Conservation (phyloP, 1,140 invertebrate genomes). For the Habropoda laboriosa region DNA sequence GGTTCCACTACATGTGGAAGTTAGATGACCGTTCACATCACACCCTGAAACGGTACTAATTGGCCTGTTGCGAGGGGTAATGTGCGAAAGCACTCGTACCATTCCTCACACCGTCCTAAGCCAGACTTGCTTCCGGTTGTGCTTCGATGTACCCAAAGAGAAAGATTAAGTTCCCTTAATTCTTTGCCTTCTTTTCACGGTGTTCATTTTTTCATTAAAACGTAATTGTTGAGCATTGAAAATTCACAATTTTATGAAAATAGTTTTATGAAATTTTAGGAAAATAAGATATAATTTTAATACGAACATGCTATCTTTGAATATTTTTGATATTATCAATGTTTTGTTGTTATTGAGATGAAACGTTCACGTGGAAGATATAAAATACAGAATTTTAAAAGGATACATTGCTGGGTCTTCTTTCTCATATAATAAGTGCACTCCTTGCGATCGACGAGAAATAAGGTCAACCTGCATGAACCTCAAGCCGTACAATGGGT, state of each 20-base stretch:
- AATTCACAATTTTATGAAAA: background rate
- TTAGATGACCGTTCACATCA: slow-evolving; percentile 71
- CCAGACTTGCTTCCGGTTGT: slow-evolving; percentile 42
- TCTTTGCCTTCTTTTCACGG: background rate
- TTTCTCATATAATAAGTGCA: slow-evolving; percentile 3
- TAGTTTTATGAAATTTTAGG: too few species aligned
- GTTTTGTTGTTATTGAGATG: background rate
- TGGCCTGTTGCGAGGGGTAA: slow-evolving; percentile 72
- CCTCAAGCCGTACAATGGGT: slow-evolving; percentile 13
- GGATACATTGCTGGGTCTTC: background rate
- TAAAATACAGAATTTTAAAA: background rate
- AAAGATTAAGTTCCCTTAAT: slow-evolving; percentile 17
- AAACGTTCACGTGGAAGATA: background rate
- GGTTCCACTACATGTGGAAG: slow-evolving; percentile 58
- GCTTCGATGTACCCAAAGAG: background rate
- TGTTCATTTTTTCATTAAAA: background rate
- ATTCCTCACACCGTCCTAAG: slow-evolving; percentile 46
- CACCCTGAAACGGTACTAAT: slow-evolving; percentile 73
- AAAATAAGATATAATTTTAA: too few species aligned
- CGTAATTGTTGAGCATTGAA: background rate
- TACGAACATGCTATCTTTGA: background rate
- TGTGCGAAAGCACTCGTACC: slow-evolving; percentile 69
- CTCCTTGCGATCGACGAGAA: slow-evolving; percentile 10
- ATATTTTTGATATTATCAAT: background rate
- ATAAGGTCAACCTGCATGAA: slow-evolving; percentile 28